Evolutionary conservation across 2,888 invertebrate species (phyloP), one percentile per base, ranked within the genome.

Genomic region (Habroteleia sp.): DNA sequence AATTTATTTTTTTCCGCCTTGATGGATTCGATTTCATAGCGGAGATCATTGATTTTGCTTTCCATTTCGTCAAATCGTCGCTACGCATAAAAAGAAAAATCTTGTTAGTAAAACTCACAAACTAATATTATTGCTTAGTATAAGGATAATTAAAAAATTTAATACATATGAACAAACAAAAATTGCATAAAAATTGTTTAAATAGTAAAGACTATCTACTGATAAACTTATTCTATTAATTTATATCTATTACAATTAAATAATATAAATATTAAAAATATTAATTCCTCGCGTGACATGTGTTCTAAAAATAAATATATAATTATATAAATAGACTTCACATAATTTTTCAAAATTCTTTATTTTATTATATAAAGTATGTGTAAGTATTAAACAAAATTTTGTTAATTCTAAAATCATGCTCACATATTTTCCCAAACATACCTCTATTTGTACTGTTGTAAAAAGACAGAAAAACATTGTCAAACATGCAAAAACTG

Each of bases 1-100:
- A 88, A 79, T 25, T 82, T 80, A 77, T 72, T 79, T 71, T 87
- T 88, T 71, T 88, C 87, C 23, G 86, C 84, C 75, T 87, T 87
- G 62, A 87, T 84, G 50, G 79, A 82, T 56, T 86, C 85, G 63
- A 88, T 84, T 81, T 88, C 81, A 63, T 83, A 82, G 42, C 85
- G 81, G 5, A 88, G 85, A 77, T 87, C 86, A 74, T 86, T 84
- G 73, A 87, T 87, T 78, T 88, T 87, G 74, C 79, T 82, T 83
- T 88, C 88, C 87, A 88, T 87, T 79, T 87, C 87, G 79, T 87
- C 88, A 71, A 88, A 87, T 69, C 86, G 86, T 84, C 84, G 87
- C 88, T 88, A 84, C 81, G 81, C 82, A 84, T 77, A 84, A 74
- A 86, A 74, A 77, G 73, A 54, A 62, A 72, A 81, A 84, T n/a